A percentile compares a stretch with the other conserved stretches of the same genome.
These are phyloP conservation scores for Falco peregrinus DNA, from an alignment of 2,797 vertebrate species.

Conservation along the genomic window DNA sequence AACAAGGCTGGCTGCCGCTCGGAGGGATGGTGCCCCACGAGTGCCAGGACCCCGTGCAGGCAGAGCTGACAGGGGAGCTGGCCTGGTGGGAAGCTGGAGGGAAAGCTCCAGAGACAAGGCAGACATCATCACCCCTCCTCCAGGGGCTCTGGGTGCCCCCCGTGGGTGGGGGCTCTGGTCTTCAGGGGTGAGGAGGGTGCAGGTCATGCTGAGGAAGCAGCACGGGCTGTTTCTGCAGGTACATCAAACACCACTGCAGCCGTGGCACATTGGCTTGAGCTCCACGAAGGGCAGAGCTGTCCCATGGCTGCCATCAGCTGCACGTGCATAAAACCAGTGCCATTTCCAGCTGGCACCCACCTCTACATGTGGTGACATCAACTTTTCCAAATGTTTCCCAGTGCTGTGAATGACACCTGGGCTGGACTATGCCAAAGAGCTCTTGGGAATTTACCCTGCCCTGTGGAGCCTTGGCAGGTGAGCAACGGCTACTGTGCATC, in stretches of 20 bases:
- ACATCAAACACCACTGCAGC: neutral
- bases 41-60: neutral
- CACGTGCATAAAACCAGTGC: neutral
- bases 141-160: neutral
- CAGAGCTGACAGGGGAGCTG: neutral
- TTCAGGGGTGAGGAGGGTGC: neutral
- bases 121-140: neutral
- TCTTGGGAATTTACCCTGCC: neutral
- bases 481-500: neutral
- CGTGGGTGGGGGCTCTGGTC: fast-evolving
- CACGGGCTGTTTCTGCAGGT: neutral
- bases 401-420: neutral
- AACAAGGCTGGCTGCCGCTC: neutral
- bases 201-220: neutral
- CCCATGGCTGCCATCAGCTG: neutral
- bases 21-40: neutral
- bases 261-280: too few relatives aligned
- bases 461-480: neutral
- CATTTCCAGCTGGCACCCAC: neutral
- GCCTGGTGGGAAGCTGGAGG: neutral
- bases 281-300: neutral
- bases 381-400: neutral
- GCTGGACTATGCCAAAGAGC: neutral
- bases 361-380: neutral
- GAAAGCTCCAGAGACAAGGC: neutral